Conservation (phyloP, 2,797 vertebrate species). For the Sebastes trivittatus region DNA sequence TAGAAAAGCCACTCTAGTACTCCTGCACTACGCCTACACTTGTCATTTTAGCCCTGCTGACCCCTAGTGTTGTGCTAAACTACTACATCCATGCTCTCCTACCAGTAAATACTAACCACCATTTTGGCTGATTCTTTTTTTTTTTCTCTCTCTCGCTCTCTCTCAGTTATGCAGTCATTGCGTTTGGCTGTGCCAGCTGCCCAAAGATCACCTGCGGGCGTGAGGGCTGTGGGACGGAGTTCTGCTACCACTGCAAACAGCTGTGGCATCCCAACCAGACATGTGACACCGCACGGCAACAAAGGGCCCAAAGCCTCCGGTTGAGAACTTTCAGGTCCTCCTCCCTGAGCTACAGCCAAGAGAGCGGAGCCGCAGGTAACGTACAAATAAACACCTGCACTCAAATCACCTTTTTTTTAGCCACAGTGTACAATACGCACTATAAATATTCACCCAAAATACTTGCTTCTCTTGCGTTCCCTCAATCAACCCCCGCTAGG, state of each 20-base stretch:
- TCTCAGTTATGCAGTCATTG: slow-evolving; percentile 94
- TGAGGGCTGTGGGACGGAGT: slow-evolving; percentile 96
- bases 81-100: not conserved
- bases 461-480: not conserved
- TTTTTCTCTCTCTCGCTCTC: not conserved
- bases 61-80: slow-evolving; percentile 26
- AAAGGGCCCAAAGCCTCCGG: slow-evolving; percentile 91
- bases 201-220: slow-evolving; percentile 96
- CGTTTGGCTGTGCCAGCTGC: slow-evolving; percentile 98
- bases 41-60: slow-evolving; percentile 7
- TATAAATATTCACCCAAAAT: not conserved
- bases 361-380: slow-evolving; percentile 94
- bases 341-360: slow-evolving; percentile 97
- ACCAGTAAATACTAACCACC: not conserved
- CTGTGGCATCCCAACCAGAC: slow-evolving; percentile 99
- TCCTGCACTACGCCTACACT: not conserved
- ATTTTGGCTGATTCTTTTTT: not conserved
- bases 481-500: slow-evolving; percentile 70
- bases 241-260: slow-evolving; percentile 99
- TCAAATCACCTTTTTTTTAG: not conserved
- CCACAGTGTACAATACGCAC: not conserved
- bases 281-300: slow-evolving; percentile 95
- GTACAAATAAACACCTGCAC: not conserved
- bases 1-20: not conserved
- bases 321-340: slow-evolving; percentile 93